Evolutionary conservation across 2,113 vertebrate species (phyloP), one percentile per base, ranked within the genome.

Genomic region (Ariopsis seemanni): DNA sequence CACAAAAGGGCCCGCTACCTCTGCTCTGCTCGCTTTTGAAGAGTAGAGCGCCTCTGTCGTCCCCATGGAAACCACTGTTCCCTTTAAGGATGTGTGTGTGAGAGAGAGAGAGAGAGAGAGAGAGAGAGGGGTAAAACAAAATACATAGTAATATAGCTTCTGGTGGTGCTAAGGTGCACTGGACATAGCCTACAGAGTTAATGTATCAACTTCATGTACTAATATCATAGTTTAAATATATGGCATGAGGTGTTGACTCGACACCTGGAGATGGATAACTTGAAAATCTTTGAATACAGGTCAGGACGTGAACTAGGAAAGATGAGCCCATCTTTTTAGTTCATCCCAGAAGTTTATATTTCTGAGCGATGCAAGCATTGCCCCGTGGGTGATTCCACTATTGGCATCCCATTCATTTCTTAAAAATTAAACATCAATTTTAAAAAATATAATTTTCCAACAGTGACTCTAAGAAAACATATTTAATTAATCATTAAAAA

Each of bases 21-120:
- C 93, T 91, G 94, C 92, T 93, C 94, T 91, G 91, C 90, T 89
- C 90, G 91, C 96, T 95, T 96, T 96, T 97, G 96, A 96, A 95
- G 94, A 95, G 94, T 88, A 93, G 95, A 96, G 95, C 94, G 94
- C 95, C 95, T 96, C 94, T 93, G 95, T 90, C 91, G 90, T 96
- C 94, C 90, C 95, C 94, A 96, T 95, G 94, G 95, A 94, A 96
- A 97, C 94, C 78, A 89, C 89, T 67, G 20, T 42, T 91, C 87
- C 90, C 86, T 89, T 78, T 87, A 53, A 48, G 60, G 80, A 75
- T 42, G 34, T 42, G 34, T 42, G 34, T 42, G 34, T 2, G 89
- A 89, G 14, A 12, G 30, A 91, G 86, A 92, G 86, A 55, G 91
- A 90, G 86, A 80, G 91, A 88, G 60, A 90, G 86, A 85, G 83